A percentile compares a stretch with the other conserved stretches of the same genome.
phyloP scores from a whole-genome alignment of 2,888 invertebrate genomes.

The Drosophila demipolita region DNA sequence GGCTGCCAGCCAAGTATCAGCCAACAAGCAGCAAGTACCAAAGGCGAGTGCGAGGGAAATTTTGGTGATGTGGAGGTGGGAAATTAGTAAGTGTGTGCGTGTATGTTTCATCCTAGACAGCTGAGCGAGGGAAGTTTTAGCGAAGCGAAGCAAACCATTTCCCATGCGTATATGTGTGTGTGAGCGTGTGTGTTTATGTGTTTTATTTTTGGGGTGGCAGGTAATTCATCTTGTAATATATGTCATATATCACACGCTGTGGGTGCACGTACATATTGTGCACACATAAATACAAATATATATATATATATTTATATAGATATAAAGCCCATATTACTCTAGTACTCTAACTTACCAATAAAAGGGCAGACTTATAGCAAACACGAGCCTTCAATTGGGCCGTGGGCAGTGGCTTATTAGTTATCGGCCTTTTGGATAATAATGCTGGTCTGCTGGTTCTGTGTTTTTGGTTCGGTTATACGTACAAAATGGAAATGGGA shows the following conservation, averaged over 20 bases:
- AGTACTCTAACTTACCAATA: constrained; percentile 1
- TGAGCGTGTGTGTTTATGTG: constrained; percentile 20
- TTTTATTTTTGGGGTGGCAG: constrained; percentile 71
- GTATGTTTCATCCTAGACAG: constrained; percentile 34
- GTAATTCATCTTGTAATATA: constrained; percentile 67
- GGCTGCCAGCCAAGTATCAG: constrained; percentile 21
- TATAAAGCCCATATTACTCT: constrained; percentile 8
- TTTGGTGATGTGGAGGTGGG: constrained; percentile 38
- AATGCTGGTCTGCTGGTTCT: constrained; percentile 10
- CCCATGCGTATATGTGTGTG: constrained; percentile 2
- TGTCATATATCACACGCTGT: constrained; percentile 50
- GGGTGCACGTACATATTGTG: constrained; percentile 3
- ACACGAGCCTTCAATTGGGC: background rate
- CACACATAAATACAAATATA: background rate
- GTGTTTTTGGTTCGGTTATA: background rate
- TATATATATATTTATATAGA: constrained; percentile 25
- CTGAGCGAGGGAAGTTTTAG: constrained; percentile 60
- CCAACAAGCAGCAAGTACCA: constrained; percentile 26
- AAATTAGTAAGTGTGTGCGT: constrained; percentile 23
- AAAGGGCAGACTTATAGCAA: constrained; percentile 10
- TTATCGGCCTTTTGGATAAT: background rate
- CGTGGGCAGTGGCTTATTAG: constrained; percentile 20
- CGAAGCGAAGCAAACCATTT: constrained; percentile 28
- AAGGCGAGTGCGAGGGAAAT: constrained; percentile 45
- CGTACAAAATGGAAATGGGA: constrained; percentile 14